A percentile compares a stretch with the other conserved stretches of the same genome.
phyloP scores from a whole-genome alignment of 2,888 invertebrate genomes.

The Nomada fabriciana region DNA sequence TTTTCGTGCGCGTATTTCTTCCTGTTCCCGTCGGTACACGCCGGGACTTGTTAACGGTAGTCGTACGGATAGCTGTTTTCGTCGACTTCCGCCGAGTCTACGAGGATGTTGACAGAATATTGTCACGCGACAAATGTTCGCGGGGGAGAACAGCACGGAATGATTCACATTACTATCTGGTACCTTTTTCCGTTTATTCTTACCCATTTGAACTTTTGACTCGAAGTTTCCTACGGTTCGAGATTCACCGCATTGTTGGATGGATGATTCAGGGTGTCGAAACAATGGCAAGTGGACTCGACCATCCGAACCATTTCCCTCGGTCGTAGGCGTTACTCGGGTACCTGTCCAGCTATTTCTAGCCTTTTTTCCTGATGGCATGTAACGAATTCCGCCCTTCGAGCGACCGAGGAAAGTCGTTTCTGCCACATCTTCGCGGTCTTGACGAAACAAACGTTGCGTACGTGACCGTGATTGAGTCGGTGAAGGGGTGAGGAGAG shows the following conservation, averaged over 20 bases:
- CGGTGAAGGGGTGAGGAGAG: slow-evolving; percentile 70
- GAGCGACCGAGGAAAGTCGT: slow-evolving; percentile 53
- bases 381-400: slow-evolving; percentile 41
- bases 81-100: not conserved
- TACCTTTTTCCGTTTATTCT: too few species aligned
- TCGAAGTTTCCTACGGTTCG: too few species aligned
- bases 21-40: not conserved
- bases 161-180: too few species aligned
- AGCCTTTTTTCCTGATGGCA: slow-evolving; percentile 20
- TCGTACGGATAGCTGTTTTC: not conserved
- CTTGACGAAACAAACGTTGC: slow-evolving; percentile 59
- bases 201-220: too few species aligned
- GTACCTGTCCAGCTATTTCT: not conserved
- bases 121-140: too few species aligned
- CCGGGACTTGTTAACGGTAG: not conserved
- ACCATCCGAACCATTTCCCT: too few species aligned
- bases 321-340: too few species aligned
- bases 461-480: slow-evolving; percentile 70
- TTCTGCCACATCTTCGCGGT: slow-evolving; percentile 46
- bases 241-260: too few species aligned
- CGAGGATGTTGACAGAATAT: too few species aligned
- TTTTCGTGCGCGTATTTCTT: slow-evolving; percentile 25
- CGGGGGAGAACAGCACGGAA: too few species aligned
- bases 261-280: too few species aligned
- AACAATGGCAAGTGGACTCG: too few species aligned